These are phyloP conservation scores for Anas bernieri DNA, from an alignment of 2,797 vertebrate species.

Conservation along the genomic window DNA sequence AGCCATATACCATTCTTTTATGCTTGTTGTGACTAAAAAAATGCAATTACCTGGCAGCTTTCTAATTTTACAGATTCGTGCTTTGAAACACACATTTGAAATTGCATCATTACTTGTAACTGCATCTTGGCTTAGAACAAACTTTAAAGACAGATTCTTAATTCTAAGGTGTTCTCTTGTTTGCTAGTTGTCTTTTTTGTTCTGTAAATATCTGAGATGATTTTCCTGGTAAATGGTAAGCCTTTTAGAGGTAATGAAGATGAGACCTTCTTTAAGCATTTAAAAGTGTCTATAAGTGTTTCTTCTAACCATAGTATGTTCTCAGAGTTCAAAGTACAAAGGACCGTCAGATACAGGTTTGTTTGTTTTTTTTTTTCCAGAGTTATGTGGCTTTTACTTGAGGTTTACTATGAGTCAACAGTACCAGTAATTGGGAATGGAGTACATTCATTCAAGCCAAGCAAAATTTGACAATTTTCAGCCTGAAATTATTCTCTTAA, in stretches of 20 bases:
- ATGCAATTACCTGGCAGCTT: not conserved
- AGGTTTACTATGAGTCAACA: not conserved
- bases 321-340: not conserved
- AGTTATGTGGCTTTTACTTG: not conserved
- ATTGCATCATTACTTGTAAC: not conserved
- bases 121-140: not conserved
- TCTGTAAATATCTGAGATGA: not conserved
- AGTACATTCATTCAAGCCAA: not conserved
- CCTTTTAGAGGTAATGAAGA: not conserved
- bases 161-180: not conserved
- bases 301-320: not conserved
- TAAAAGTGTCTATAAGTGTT: not conserved
- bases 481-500: not conserved
- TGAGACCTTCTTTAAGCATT: not conserved
- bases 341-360: not conserved
- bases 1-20: not conserved
- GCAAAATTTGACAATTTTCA: not conserved
- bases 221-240: not conserved
- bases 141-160: not conserved
- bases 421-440: not conserved
- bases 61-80: not conserved
- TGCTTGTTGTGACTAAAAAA: not conserved
- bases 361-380: not conserved
- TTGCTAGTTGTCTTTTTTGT: not conserved
- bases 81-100: conserved; percentile 7